phyloP scores from a whole-genome alignment of 2,113 vertebrate species.

The Proteles cristata region DNA sequence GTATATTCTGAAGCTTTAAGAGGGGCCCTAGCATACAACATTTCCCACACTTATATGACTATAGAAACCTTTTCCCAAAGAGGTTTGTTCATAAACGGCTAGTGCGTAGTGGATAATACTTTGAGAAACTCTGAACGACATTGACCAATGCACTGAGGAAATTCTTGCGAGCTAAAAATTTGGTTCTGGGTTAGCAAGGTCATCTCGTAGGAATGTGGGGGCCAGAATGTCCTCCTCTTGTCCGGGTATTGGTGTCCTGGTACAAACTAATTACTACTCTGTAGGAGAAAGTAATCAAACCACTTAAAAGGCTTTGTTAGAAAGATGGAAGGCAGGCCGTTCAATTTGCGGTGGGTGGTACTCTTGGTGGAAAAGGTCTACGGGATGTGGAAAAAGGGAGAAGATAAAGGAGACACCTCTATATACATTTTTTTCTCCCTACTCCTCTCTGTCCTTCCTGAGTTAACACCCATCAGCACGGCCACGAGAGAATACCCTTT shows the following conservation, averaged over 20 bases:
- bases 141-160: not conserved
- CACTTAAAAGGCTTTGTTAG: not conserved
- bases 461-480: not conserved
- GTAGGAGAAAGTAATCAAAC: not conserved
- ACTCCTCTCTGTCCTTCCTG: not conserved
- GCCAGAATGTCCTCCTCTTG: not conserved
- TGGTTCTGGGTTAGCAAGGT: not conserved
- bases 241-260: not conserved
- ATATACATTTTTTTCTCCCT: not conserved
- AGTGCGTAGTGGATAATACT: not conserved
- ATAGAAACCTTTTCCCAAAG: not conserved
- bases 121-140: not conserved
- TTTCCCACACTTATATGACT: not conserved
- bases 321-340: not conserved
- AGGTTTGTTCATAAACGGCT: not conserved
- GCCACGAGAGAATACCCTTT: not conserved
- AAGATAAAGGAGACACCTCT: not conserved
- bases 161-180: not conserved
- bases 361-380: not conserved
- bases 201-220: not conserved
- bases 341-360: not conserved
- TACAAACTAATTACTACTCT: not conserved
- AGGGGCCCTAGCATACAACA: not conserved
- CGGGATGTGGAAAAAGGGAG: not conserved
- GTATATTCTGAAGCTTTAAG: not conserved